phyloP scores from a whole-genome alignment of 2,888 invertebrate species.

The Cephus sareptanus region DNA sequence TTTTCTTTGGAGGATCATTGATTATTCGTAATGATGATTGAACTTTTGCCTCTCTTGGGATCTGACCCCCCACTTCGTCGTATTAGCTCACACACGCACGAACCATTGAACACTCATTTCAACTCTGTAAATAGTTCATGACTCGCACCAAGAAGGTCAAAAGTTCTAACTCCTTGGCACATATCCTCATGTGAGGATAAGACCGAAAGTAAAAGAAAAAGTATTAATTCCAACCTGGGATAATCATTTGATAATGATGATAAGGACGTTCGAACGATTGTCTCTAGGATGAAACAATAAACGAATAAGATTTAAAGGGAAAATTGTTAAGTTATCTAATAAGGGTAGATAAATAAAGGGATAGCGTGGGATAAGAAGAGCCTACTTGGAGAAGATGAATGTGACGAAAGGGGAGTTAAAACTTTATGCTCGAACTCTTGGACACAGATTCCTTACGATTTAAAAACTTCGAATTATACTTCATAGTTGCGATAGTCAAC shows the following conservation, averaged over 20 bases:
- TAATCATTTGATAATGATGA: neutral
- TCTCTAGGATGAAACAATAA: neutral
- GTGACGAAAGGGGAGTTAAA: neutral
- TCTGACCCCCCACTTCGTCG: too few species aligned
- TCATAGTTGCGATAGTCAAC: slow-evolving; percentile 1
- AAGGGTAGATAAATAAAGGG: neutral
- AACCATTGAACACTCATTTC: neutral
- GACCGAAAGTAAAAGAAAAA: neutral
- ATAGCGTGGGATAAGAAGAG: too few species aligned
- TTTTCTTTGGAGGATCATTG: neutral
- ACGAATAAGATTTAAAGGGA: neutral
- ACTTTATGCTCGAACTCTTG: neutral
- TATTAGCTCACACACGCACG: neutral
- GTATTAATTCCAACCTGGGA: neutral
- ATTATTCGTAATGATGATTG: neutral
- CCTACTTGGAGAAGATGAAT: neutral
- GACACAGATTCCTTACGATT: neutral
- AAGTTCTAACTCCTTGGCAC: neutral
- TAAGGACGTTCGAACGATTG: neutral
- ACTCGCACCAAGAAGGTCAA: neutral
- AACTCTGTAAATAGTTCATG: neutral
- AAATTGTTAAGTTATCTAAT: neutral
- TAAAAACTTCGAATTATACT: neutral
- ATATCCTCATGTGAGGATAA: too few species aligned
- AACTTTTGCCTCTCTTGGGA: neutral